Percentiles rank a stretch among this genome's conserved stretches.
These are phyloP conservation scores for Numenius arquata DNA, from an alignment of 2,113 vertebrate species.

Conservation along the genomic window DNA sequence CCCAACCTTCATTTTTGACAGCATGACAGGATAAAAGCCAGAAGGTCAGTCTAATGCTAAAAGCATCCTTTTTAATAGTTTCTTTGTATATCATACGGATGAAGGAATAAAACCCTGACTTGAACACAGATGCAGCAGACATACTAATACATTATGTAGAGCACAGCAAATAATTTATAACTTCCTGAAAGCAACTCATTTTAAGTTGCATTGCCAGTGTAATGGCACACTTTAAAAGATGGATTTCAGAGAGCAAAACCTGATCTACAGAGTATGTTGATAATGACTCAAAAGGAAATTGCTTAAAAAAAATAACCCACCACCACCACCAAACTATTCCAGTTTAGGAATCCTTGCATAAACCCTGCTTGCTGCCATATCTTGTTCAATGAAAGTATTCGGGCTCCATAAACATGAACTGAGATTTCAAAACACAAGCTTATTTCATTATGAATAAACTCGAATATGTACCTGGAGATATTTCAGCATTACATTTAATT, in stretches of 20 bases:
- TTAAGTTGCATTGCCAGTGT: not conserved
- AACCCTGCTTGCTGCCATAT: not conserved
- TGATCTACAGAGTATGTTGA: not conserved
- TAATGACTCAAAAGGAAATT: not conserved
- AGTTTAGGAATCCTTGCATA: not conserved
- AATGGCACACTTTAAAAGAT: not conserved
- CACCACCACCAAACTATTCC: not conserved
- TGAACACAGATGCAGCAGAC: not conserved
- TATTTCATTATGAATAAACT: not conserved
- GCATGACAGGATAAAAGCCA: not conserved
- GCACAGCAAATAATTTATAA: conserved; percentile 33
- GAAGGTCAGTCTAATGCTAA: not conserved
- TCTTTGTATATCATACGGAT: not conserved
- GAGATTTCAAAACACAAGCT: not conserved
- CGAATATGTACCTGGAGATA: not conserved
- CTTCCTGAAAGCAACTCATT: not conserved
- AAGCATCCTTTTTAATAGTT: not conserved
- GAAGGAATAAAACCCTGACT: not conserved
- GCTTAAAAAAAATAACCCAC: not conserved
- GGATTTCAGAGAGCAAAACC: not conserved
- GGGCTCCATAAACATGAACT: not conserved
- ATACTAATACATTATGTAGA: conserved; percentile 20
- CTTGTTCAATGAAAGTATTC: not conserved
- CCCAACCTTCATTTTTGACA: not conserved
- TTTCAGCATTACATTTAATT: not conserved